Base-by-base conservation (phyloP, 2,888 invertebrate species). In the Alcis repandata region DNA sequence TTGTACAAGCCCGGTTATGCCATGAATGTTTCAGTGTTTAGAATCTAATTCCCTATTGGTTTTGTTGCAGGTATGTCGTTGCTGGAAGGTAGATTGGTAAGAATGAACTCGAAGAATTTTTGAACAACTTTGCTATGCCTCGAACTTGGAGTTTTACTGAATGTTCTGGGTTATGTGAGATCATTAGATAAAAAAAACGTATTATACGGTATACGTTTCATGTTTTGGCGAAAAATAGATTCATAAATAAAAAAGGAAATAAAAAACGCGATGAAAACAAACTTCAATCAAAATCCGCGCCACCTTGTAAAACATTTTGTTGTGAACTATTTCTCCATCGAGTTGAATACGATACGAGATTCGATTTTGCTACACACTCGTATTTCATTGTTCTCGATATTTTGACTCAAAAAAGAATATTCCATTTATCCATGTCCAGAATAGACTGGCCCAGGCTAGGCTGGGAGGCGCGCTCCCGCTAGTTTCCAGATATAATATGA, bases 31-130 rank as follows among this genome's bases (percentile, higher is more conserved):
- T 53, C 43, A 19, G 20, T 57, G 10, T 22, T 41, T 41, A 15
- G 19, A n/a, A 40, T 32, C 40, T 51, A 41, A 68, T 51, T 59
- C 59, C 59, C 62, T 62, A 48, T 63, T 63, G 53, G 15, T 72
- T 60, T 73, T 77, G 77, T 78, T 78, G 9, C 77, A 78, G 78
- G 78, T 78, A 78, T 67, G 72, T 73, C 52, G 20, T 40, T 56
- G 38, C 15, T 38, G 56, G 11, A 41, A 32, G 10, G 13, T 53
- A 19, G 17, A 17, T 54, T 49, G 63, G 64, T 63, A 54, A 59
- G 63, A 36, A 32, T 27, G 45, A n/a, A n/a, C n/a, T n/a, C n/a
- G n/a, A n/a, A n/a, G n/a, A n/a, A n/a, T 36, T 11, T 9, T 36
- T 9, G 9, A 3, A 8, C 9, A 36, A 11, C 36, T 11, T 11